These are phyloP conservation scores for Varanus salvator DNA, from an alignment of 2,113 vertebrate genomes.

Conservation along the genomic window DNA sequence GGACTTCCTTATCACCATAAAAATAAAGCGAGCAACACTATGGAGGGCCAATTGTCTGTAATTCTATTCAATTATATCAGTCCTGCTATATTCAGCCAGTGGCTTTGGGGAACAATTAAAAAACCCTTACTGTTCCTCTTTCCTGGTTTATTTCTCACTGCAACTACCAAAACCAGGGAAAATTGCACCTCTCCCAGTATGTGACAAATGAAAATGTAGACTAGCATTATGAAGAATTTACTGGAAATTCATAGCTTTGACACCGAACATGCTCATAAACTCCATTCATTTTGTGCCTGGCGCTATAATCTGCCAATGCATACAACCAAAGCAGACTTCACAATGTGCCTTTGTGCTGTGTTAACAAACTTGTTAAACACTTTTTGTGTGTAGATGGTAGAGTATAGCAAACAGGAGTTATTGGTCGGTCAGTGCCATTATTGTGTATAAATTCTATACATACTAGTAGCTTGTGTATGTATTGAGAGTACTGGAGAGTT, in stretches of 20 bases:
- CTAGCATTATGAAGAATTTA: background rate
- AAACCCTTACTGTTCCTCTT: background rate
- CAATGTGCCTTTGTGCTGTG: background rate
- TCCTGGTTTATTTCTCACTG: background rate
- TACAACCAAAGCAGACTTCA: background rate
- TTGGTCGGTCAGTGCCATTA: background rate
- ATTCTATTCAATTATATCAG: slow-evolving; percentile 38
- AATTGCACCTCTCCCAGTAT: background rate
- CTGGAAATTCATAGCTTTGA: background rate
- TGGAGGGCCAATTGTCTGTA: background rate
- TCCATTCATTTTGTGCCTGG: background rate
- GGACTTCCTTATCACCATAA: background rate
- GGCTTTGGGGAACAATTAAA: background rate
- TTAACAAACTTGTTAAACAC: background rate
- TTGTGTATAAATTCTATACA: background rate
- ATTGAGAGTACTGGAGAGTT: background rate
- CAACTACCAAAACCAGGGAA: background rate
- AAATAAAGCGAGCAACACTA: slow-evolving; percentile 46
- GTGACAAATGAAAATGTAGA: background rate
- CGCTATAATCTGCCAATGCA: background rate
- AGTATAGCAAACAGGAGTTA: background rate
- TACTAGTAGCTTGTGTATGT: background rate
- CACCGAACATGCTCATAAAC: background rate
- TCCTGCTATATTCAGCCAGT: background rate
- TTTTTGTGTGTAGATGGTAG: background rate